These are phyloP conservation scores for Semnornis frantzii DNA, from an alignment of 2,113 vertebrate genomes.

Conservation along the genomic window DNA sequence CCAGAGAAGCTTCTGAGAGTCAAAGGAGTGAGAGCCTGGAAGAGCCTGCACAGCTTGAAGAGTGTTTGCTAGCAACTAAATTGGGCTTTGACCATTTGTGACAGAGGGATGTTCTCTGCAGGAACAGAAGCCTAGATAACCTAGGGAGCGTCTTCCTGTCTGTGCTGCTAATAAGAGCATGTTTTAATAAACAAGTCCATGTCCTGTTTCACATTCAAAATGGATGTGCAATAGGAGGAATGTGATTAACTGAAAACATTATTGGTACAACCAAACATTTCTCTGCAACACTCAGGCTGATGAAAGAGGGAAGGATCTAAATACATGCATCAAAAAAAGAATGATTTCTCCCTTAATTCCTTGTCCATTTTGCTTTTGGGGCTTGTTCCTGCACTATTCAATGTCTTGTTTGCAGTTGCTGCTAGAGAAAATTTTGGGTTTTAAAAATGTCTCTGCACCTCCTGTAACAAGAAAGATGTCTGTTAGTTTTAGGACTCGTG, in stretches of 20 bases:
- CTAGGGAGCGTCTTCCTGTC: background rate
- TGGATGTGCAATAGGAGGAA: background rate
- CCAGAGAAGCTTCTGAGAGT: background rate
- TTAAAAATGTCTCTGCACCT: background rate
- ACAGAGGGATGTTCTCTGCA: background rate
- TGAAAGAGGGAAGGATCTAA: background rate
- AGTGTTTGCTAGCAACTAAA: background rate
- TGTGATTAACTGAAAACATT: background rate
- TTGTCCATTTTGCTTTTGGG: background rate
- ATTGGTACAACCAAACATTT: background rate
- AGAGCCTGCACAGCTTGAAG: background rate
- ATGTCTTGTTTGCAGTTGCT: background rate
- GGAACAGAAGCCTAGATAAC: background rate
- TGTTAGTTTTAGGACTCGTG: background rate
- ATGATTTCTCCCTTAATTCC: background rate
- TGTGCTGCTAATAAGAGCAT: background rate
- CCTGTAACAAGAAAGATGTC: background rate
- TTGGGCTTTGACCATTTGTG: background rate
- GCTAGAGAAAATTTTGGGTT: background rate
- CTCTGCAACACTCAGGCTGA: background rate
- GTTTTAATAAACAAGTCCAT: constrained; percentile 2
- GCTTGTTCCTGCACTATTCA: background rate
- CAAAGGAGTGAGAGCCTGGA: background rate
- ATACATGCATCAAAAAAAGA: background rate
- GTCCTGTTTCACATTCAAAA: background rate